These are phyloP conservation scores for Sarcophaga subvicina DNA, from an alignment of 2,888 invertebrate genomes.

Conservation along the genomic window DNA sequence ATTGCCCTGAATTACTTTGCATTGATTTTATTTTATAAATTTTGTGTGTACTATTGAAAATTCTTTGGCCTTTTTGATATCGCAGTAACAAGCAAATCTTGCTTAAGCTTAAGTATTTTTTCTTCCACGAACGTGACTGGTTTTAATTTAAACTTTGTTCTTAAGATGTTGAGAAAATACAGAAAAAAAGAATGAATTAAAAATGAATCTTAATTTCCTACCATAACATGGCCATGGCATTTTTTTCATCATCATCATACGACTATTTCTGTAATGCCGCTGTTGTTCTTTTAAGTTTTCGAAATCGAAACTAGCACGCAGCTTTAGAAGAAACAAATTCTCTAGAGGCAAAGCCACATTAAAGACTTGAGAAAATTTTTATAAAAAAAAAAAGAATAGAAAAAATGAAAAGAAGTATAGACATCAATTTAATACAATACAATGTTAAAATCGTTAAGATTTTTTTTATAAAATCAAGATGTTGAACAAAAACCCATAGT, in stretches of 20 bases:
- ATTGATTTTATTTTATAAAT: no score
- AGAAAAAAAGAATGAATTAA: conserved; percentile 21
- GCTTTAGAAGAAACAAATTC: conserved; percentile 41
- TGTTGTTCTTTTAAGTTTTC: conserved; percentile 23
- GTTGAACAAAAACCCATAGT: not conserved
- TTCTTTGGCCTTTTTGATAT: not conserved
- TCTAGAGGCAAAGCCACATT: conserved; percentile 18
- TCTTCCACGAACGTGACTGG: conserved; percentile 19
- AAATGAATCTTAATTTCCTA: conserved; percentile 59
- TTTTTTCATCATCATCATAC: conserved; percentile 42
- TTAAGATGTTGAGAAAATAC: conserved; percentile 44
- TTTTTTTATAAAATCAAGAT: conserved; percentile 5
- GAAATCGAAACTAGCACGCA: conserved; percentile 68
- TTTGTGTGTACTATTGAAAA: not conserved
- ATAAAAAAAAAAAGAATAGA: not conserved
- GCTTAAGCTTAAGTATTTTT: not conserved
- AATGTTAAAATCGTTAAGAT: conserved; percentile 54
- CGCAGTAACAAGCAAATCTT: not conserved
- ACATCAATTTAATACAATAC: conserved; percentile 37
- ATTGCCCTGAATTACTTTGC: no score
- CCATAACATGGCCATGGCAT: conserved; percentile 63
- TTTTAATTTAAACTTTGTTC: conserved; percentile 47
- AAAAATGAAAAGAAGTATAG: not conserved
- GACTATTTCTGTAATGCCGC: not conserved
- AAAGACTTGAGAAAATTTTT: conserved; percentile 32